Conservation (phyloP, 2,888 invertebrate genomes). For the Entomobrya multifasciata region DNA sequence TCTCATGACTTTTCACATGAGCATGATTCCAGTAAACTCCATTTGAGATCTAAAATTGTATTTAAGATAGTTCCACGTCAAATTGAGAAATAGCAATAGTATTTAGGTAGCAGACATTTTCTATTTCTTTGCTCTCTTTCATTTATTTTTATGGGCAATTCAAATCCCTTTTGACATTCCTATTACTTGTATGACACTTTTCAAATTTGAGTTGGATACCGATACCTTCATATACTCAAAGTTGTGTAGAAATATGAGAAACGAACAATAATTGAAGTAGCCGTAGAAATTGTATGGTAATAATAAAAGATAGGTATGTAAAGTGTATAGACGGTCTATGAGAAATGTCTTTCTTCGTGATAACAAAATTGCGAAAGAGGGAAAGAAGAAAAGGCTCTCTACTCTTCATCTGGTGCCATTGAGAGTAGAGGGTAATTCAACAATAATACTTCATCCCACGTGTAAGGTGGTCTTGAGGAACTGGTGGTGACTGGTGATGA, state of each 20-base stretch:
- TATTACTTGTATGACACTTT: not conserved
- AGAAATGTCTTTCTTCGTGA: too few species aligned
- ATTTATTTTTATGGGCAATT: constrained; percentile 1
- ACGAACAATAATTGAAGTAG: too few species aligned
- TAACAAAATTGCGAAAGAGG: not conserved
- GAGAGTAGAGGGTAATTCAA: not conserved
- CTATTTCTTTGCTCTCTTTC: not conserved
- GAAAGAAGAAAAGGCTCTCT: not conserved
- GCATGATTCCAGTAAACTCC: too few species aligned
- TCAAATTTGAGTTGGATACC: not conserved
- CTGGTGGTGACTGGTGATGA: constrained; percentile 58
- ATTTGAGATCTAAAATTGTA: too few species aligned
- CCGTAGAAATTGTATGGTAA: not conserved
- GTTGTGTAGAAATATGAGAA: too few species aligned
- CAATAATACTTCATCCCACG: not conserved
- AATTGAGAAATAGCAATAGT: not conserved
- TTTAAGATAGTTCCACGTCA: too few species aligned
- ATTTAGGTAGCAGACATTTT: not conserved
- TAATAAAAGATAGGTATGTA: not conserved
- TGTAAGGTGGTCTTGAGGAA: too few species aligned
- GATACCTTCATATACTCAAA: not conserved
- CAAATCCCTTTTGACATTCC: constrained; percentile 5
- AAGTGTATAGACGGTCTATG: too few species aligned
- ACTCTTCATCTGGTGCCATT: not conserved
- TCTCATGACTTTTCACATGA: not conserved